A percentile compares a stretch with the other conserved stretches of the same genome.
phyloP scores from a whole-genome alignment of 2,888 invertebrate species.

The Cremastinae sp. region DNA sequence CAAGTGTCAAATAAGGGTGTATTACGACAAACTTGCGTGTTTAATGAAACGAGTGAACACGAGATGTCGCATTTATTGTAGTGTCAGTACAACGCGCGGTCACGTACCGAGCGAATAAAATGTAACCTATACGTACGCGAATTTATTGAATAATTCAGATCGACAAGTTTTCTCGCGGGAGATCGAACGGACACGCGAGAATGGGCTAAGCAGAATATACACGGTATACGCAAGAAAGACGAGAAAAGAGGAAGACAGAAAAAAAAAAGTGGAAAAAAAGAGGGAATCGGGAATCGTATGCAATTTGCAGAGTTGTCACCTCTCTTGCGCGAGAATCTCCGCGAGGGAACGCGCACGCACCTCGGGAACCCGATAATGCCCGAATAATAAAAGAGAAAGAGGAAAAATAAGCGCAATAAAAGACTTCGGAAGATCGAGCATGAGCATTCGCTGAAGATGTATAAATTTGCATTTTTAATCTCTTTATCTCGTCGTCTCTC shows the following conservation, averaged over 20 bases:
- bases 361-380: neutral
- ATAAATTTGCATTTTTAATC: neutral
- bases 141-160: constrained; percentile 59
- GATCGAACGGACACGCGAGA: neutral
- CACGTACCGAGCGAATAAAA: constrained; percentile 6
- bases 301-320: constrained; percentile 61
- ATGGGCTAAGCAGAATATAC: too few species aligned
- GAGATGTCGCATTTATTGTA: too few species aligned
- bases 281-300: constrained; percentile 47
- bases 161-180: constrained; percentile 32
- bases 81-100: too few species aligned
- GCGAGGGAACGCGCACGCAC: constrained; percentile 1
- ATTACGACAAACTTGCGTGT: too few species aligned
- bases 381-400: neutral
- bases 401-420: neutral
- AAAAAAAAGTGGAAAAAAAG: neutral
- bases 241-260: neutral
- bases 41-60: too few species aligned
- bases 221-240: neutral
- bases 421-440: too few species aligned
- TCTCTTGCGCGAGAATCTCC: constrained; percentile 20
- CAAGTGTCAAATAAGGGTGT: too few species aligned
- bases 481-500: neutral
- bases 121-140: constrained; percentile 20
- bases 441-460: constrained; percentile 32